phyloP scores from a whole-genome alignment of 2,113 vertebrate genomes.

The Nipponia nippon region DNA sequence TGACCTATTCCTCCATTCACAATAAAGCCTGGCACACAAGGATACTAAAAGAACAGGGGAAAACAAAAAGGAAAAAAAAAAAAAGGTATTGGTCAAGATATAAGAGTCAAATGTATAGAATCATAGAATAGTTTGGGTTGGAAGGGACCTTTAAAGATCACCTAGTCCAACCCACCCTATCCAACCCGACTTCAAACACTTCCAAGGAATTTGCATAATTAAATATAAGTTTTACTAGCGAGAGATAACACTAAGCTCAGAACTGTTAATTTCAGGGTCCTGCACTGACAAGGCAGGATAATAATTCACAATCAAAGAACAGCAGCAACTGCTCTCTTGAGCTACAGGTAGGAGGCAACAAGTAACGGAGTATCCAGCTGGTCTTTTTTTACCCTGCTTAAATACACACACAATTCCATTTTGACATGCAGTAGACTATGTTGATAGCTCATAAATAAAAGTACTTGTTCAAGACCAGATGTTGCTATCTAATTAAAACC shows the following conservation, averaged over 20 bases:
- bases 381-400: not conserved
- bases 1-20: not conserved
- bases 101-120: not conserved
- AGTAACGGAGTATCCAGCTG: not conserved
- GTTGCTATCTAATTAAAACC: not conserved
- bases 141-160: not conserved
- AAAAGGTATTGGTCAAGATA: not conserved
- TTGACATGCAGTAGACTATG: not conserved
- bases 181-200: not conserved
- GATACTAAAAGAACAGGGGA: not conserved
- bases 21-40: not conserved
- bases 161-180: not conserved
- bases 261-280: not conserved
- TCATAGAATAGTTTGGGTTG: not conserved
- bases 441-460: not conserved
- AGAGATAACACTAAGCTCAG: not conserved
- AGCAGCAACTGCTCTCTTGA: not conserved
- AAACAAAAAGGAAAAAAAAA: too few species aligned
- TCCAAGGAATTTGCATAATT: not conserved
- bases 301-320: not conserved
- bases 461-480: not conserved
- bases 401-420: not conserved
- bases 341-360: not conserved
- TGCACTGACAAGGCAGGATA: not conserved
- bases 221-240: not conserved